phyloP scores from a whole-genome alignment of 1,140 invertebrate species.

The Caerostris darwini region DNA sequence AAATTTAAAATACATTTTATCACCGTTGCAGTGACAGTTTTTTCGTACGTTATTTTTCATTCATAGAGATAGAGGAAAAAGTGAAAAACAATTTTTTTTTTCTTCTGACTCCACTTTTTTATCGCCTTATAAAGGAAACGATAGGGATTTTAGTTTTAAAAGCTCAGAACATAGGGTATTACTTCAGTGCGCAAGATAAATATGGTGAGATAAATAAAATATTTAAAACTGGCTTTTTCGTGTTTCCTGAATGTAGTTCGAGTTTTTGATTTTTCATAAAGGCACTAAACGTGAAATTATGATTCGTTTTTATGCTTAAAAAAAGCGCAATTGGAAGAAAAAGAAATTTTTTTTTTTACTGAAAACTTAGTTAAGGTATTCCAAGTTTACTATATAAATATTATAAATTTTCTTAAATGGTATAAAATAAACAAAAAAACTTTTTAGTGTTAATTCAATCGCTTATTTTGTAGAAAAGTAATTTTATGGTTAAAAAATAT shows the following conservation, averaged over 20 bases:
- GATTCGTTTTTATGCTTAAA: background rate
- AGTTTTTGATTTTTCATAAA: background rate
- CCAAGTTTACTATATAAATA: no score
- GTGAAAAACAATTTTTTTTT: background rate
- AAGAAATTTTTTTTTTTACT: no score
- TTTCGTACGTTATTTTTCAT: constrained; percentile 16
- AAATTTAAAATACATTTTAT: constrained; percentile 69
- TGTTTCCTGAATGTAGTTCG: background rate
- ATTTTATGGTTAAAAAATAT: no score
- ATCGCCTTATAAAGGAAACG: constrained; percentile 29
- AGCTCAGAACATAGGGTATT: background rate
- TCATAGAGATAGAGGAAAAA: background rate
- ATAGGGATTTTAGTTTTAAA: constrained; percentile 58
- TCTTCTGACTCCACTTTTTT: background rate
- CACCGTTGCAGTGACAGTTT: background rate
- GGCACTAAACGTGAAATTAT: background rate
- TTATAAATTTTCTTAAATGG: no score
- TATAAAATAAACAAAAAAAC: no score
- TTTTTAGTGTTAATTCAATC: no score
- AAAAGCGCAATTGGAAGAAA: no score
- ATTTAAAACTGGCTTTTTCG: constrained; percentile 29
- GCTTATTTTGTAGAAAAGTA: no score
- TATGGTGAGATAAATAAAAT: constrained; percentile 21
- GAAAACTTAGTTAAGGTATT: no score
- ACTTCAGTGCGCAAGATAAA: background rate